Base-by-base conservation (phyloP, 2,797 vertebrate species). In the Sebastes ruberrimus region DNA sequence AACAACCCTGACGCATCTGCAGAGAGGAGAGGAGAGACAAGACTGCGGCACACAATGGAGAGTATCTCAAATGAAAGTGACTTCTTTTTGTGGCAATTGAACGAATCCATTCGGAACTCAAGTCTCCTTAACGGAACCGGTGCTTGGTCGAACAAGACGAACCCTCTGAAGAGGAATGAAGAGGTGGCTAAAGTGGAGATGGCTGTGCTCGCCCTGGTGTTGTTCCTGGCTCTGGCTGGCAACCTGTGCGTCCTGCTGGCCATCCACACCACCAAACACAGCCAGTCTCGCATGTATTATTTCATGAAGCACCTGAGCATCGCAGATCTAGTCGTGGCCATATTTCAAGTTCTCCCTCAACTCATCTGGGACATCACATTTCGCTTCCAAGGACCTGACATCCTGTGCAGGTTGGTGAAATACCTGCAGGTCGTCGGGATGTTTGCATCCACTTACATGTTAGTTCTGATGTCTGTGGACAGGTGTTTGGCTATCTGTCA, bases 241-340 rank as follows among this genome's bases (percentile, higher is more conserved):
- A 99, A 99, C 90, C 90, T 96, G 84, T 98, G 97, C 46, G 98
- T 99, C 85, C 94, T 98, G 63, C 94, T 98, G 83, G 97, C 97
- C 60, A 96, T 98, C 94, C 97, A 95, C 94, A 97, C 95, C 81
- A 96, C 96, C 87, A 97, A 97, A 66, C 97, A 97, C 94, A 97
- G 97, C 88, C 96, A 96, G 88, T 98, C 97, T 23, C 97, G 98
- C 74, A 98, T 99, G 96, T 97, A 98, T 74, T 98, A 97, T 92
- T 98, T 99, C 94, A 98, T 99, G 97, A 98, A 98, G 91, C 98
- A 99, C 92, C 89, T 99, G 77, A 98, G 98, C 95, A 97, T 99
- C 33, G 97, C 98, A 2, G 98, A 99, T 89, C 92, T 99, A 62
- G 96, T 98, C 0, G 98, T 99, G 85, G 98, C 98, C 1, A 82